Percentiles rank a stretch among this genome's conserved stretches.
phyloP scores from a whole-genome alignment of 2,113 vertebrate genomes.

The Hemichromis elongatus region DNA sequence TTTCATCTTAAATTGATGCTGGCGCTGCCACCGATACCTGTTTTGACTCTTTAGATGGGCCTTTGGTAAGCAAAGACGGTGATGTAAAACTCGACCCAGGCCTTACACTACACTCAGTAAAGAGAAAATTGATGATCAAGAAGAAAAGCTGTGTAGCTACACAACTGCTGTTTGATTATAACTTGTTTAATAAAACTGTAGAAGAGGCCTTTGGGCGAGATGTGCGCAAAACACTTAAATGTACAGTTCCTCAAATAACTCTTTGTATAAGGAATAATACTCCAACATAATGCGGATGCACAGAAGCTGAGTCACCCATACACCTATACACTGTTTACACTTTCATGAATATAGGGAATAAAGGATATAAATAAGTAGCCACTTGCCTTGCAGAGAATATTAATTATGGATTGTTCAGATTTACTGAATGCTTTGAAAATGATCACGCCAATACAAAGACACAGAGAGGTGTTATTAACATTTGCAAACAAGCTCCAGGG shows the following conservation, averaged over 20 bases:
- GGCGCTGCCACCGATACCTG: background rate
- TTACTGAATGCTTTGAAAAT: background rate
- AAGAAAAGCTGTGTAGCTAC: background rate
- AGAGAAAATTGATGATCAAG: background rate
- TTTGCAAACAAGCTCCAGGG: background rate
- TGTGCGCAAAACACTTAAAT: background rate
- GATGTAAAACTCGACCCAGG: background rate
- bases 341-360: background rate
- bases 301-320: background rate
- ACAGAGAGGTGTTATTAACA: background rate
- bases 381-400: background rate
- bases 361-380: background rate
- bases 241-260: background rate
- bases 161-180: background rate
- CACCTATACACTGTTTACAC: background rate
- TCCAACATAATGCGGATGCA: background rate
- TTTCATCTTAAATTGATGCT: constrained; percentile 14
- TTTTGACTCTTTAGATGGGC: background rate
- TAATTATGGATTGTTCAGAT: constrained; percentile 18
- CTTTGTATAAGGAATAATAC: background rate
- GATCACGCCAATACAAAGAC: background rate
- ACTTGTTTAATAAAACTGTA: background rate
- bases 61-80: constrained; percentile 16
- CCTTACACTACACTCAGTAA: background rate
- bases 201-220: background rate